Base-by-base conservation (phyloP, 2,888 invertebrate species). In the Biston stratarius region DNA sequence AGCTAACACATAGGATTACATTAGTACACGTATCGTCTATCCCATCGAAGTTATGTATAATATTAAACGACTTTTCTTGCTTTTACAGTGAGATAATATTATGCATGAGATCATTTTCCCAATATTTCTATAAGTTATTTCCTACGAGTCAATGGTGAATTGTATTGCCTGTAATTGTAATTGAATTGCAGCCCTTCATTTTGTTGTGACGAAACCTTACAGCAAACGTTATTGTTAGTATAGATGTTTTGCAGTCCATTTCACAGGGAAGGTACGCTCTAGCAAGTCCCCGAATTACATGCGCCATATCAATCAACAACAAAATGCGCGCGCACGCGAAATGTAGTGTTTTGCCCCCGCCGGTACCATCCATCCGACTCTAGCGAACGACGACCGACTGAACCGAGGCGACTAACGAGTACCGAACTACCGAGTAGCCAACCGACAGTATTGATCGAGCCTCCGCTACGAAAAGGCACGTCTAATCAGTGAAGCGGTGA, bases 361-460 rank as follows among this genome's bases (percentile, higher is more conserved):
- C 12, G 24, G n/a, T 15, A 15, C 24, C 3, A 5, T 9, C 87
- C 86, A 88, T 86, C 85, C 86, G 83, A 87, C 86, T 86, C 85
- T 83, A 82, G 76, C 83, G 79, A 84, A 6, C 38, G 38, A 8
- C 56, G 34, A 33, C 56, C 40, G 44, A 40, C 42, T 42, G 55
- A 42, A 42, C 55, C 10, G 5, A 33, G 47, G n/a, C n/a, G 47
- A 24, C 5, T 10, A 3, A 3, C 7, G 9, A 3, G n/a, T 34
- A n/a, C 33, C 34, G 34, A 34, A 33, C 7, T 36, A 33, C 33
- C 33, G 33, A 33, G 10, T 34, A 34, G 51, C 3, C 77, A 74
- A 77, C 77, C 67, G 75, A 38, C 83, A 92, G 92, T 92, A 92
- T 92, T 92, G 92, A 92, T 92, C 92, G 92, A 84, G 88, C 86